phyloP scores from a whole-genome alignment of 2,113 vertebrate species.

The Chauna torquata region DNA sequence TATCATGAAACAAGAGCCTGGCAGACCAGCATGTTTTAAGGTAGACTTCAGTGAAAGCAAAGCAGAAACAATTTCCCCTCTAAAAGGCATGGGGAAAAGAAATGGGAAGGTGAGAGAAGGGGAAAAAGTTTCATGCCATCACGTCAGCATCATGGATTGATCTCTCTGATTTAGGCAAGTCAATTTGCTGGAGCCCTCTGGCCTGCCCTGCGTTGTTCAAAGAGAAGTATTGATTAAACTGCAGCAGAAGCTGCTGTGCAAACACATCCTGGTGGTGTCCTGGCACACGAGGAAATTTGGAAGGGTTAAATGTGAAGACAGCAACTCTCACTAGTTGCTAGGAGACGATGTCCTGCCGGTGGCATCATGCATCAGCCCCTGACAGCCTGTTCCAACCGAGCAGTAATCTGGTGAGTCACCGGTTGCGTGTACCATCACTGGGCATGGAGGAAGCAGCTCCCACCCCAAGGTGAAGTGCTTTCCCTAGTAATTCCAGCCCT shows the following conservation, averaged over 20 bases:
- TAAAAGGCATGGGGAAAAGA: not conserved
- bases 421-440: not conserved
- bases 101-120: not conserved
- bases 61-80: not conserved
- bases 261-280: not conserved
- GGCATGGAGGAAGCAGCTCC: not conserved
- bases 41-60: not conserved
- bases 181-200: not conserved
- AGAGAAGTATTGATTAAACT: constrained; percentile 1
- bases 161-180: not conserved
- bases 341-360: constrained; percentile 5
- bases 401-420: not conserved
- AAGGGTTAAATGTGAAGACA: constrained; percentile 19
- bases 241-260: not conserved
- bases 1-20: not conserved
- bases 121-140: not conserved
- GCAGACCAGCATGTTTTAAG: not conserved
- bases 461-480: not conserved
- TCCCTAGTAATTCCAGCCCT: not conserved
- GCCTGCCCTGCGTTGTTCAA: not conserved
- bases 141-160: not conserved
- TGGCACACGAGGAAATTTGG: not conserved
- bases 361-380: not conserved
- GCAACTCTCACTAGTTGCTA: constrained; percentile 9
- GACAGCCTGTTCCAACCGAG: not conserved